Evolutionary conservation across 2,888 invertebrate species (phyloP).

Genomic region (Tiliacea citrago): DNA sequence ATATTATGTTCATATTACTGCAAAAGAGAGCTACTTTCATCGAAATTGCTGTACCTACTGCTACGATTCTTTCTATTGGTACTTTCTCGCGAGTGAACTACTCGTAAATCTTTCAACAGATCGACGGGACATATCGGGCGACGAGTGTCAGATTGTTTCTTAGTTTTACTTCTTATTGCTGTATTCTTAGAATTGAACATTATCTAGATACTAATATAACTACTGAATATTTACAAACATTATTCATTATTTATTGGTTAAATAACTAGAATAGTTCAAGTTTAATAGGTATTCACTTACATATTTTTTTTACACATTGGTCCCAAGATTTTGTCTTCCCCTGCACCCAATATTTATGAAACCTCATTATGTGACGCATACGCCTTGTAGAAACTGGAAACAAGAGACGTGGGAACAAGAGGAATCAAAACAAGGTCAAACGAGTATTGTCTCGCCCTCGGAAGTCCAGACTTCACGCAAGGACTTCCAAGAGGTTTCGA

Average conservation of each 20-base stretch:
- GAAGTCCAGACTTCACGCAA: constrained; percentile 29
- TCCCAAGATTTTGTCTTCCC: neutral
- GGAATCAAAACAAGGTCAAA: constrained; percentile 46
- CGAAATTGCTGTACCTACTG: neutral
- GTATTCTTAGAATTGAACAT: neutral
- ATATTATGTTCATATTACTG: neutral
- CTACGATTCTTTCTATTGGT: neutral
- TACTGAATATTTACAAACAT: neutral
- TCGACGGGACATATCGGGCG: neutral
- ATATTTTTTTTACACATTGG: neutral
- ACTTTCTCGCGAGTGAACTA: neutral
- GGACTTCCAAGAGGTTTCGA: constrained; percentile 36
- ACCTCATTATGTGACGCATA: constrained; percentile 19
- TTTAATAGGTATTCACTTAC: neutral
- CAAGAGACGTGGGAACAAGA: constrained; percentile 17
- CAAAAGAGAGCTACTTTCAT: neutral
- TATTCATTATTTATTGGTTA: no score
- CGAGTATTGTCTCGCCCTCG: constrained; percentile 20
- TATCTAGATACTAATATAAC: neutral
- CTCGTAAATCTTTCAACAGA: neutral
- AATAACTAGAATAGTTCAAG: neutral
- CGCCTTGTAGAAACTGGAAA: constrained; percentile 8
- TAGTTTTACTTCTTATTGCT: neutral
- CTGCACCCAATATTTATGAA: neutral
- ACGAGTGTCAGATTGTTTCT: neutral